Evolutionary conservation across 2,113 vertebrate species (phyloP).

Genomic region (Hassar affinis): DNA sequence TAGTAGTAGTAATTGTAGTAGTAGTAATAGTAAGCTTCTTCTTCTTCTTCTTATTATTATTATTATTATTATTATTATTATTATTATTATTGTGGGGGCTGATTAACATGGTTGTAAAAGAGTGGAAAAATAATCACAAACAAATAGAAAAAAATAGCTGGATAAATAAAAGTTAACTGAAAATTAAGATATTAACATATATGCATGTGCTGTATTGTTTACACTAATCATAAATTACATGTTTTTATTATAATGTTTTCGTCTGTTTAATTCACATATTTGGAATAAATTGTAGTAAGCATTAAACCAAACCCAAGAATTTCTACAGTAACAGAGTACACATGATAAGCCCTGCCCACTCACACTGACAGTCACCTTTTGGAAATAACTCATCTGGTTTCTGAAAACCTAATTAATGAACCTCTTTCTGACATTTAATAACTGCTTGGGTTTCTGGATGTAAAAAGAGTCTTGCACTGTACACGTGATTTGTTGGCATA

Average conservation of each 20-base stretch:
- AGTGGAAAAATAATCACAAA: background rate
- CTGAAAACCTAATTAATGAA: background rate
- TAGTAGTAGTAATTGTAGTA: no score
- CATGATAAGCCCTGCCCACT: background rate
- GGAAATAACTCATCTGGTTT: background rate
- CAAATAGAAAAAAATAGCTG: background rate
- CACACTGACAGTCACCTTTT: background rate
- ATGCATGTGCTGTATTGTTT: background rate
- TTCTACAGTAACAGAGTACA: background rate
- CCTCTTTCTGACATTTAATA: background rate
- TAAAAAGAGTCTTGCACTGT: background rate
- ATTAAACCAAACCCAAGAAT: background rate
- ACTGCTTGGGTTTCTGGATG: background rate
- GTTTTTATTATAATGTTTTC: background rate
- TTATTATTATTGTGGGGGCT: background rate
- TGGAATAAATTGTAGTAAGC: background rate
- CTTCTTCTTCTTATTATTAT: no score
- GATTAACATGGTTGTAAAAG: background rate
- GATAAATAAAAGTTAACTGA: background rate
- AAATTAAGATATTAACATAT: background rate
- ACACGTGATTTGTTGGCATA: background rate
- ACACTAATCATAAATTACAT: background rate
- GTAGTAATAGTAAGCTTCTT: no score
- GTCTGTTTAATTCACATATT: background rate
- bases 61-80: background rate